Evolutionary conservation across 1,140 invertebrate species (phyloP).

Genomic region (Rhopalosiphum maidis): DNA sequence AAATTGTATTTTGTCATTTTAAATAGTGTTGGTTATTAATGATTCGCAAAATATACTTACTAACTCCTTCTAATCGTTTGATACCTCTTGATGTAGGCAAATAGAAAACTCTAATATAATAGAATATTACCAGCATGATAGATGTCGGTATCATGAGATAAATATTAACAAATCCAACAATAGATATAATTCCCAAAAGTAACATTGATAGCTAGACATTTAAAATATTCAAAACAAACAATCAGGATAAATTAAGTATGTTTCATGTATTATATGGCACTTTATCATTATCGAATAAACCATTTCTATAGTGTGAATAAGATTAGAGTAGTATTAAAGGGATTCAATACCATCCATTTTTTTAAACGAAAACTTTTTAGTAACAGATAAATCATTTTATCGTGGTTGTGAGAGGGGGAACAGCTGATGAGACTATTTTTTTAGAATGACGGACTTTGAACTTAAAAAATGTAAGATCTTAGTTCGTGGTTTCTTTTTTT

Average conservation of each 20-base stretch:
- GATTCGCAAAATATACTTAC: constrained; percentile 63
- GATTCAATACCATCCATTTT: not conserved
- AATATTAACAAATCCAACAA: constrained; percentile 65
- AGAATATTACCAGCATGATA: constrained; percentile 66
- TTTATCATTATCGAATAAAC: not conserved
- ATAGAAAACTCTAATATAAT: constrained; percentile 68
- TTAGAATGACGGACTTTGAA: too few relatives aligned
- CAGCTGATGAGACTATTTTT: too few relatives aligned
- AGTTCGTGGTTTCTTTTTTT: too few relatives aligned
- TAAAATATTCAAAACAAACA: not conserved
- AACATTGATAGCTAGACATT: constrained; percentile 64
- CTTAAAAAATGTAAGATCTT: too few relatives aligned
- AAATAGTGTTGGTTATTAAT: not conserved
- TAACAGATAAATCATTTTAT: not conserved
- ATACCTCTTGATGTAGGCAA: constrained; percentile 70
- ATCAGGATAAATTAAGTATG: not conserved
- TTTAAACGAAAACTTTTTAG: not conserved
- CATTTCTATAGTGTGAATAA: too few relatives aligned
- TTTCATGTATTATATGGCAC: not conserved
- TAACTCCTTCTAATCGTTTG: constrained; percentile 71
- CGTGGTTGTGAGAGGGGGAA: too few relatives aligned
- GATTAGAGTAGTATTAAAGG: too few relatives aligned
- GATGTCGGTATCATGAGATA: constrained; percentile 66
- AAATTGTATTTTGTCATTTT: not conserved
- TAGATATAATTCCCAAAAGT: constrained; percentile 72